A percentile compares a stretch with the other conserved stretches of the same genome.
These are phyloP conservation scores for Acanthaster planci DNA, from an alignment of 35 echinoderm and acorn worm species.

Conservation along the genomic window DNA sequence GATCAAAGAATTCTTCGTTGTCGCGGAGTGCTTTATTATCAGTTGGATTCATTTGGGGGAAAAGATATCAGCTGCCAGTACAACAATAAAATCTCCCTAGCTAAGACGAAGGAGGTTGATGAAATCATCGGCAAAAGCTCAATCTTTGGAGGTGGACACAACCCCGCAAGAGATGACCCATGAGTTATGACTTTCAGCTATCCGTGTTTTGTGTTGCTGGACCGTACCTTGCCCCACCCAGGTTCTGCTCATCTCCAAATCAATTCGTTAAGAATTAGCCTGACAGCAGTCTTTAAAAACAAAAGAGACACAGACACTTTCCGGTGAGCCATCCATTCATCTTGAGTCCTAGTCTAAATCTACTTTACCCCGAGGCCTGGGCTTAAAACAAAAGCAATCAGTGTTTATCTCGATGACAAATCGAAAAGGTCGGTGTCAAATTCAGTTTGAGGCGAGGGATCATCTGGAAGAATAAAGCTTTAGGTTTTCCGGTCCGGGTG, in stretches of 20 bases:
- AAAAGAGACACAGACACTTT: constrained; percentile 11
- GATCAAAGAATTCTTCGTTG: too few relatives aligned
- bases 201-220: neutral
- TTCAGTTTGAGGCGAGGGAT: neutral
- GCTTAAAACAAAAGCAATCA: constrained; percentile 27
- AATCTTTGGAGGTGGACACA: too few relatives aligned
- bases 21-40: too few relatives aligned
- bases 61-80: too few relatives aligned
- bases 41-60: too few relatives aligned
- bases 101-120: too few relatives aligned
- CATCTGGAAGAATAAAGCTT: neutral
- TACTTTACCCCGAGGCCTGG: neutral
- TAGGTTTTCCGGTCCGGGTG: neutral
- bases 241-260: neutral
- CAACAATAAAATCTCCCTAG: too few relatives aligned
- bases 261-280: neutral
- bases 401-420: constrained; percentile 1
- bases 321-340: neutral
- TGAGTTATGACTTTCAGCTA: neutral
- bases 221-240: neutral
- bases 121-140: too few relatives aligned
- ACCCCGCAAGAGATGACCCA: too few relatives aligned
- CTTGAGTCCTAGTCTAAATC: neutral
- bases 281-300: neutral
- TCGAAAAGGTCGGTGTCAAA: neutral